Evolutionary conservation across 2,888 invertebrate species (phyloP).

Genomic region (Drosophila ochracea): DNA sequence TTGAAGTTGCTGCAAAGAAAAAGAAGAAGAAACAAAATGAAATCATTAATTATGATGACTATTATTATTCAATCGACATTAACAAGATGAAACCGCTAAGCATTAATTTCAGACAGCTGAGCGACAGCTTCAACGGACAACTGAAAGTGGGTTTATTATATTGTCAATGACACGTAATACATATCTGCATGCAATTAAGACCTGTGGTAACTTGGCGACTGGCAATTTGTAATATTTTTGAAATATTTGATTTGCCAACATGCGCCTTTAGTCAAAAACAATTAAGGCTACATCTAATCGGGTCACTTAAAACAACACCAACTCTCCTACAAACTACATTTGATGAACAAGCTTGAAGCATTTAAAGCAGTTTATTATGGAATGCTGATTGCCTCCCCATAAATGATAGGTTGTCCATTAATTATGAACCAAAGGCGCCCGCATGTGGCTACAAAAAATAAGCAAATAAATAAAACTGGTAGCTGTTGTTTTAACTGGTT

Average conservation of each 20-base stretch:
- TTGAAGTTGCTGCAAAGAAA: slow-evolving; percentile 63
- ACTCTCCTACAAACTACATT: slow-evolving; percentile 30
- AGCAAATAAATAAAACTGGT: slow-evolving; percentile 39
- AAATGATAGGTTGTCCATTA: slow-evolving; percentile 55
- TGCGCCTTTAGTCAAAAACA: slow-evolving; percentile 14
- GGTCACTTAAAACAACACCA: slow-evolving; percentile 31
- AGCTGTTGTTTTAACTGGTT: slow-evolving; percentile 31
- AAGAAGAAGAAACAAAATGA: slow-evolving; percentile 14
- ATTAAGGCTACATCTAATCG: slow-evolving; percentile 31
- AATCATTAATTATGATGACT: slow-evolving; percentile 14
- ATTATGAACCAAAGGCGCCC: slow-evolving; percentile 58
- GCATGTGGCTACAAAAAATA: slow-evolving; percentile 34
- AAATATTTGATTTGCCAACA: slow-evolving; percentile 31
- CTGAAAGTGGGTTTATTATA: slow-evolving; percentile 8
- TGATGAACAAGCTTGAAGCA: slow-evolving; percentile 42
- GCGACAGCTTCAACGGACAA: slow-evolving; percentile 38
- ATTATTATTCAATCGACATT: slow-evolving; percentile 7
- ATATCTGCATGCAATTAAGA: slow-evolving; percentile 53
- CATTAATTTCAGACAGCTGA: slow-evolving; percentile 37
- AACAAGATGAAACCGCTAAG: slow-evolving; percentile 28
- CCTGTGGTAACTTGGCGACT: slow-evolving; percentile 38
- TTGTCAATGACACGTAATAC: slow-evolving; percentile 27
- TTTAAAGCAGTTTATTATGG: slow-evolving; percentile 29
- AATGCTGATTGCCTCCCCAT: slow-evolving; percentile 43
- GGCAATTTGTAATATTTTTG: slow-evolving; percentile 9